Percentiles rank a stretch among this genome's conserved stretches.
Conservation (phyloP, 2,888 invertebrate genomes). For the Petrophora chlorosata region DNA sequence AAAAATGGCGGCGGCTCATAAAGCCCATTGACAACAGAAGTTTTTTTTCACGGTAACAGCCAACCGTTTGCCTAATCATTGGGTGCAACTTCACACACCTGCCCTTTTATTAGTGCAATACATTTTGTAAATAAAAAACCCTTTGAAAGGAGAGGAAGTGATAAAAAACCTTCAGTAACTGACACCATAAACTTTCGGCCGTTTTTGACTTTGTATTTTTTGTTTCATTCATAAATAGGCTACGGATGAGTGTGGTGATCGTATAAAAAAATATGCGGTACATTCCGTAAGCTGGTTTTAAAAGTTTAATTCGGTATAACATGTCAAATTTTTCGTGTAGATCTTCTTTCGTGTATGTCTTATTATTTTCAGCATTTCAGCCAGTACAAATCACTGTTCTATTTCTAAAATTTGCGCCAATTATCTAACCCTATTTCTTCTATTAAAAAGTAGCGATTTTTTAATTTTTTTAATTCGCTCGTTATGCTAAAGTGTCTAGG, state of each 20-base stretch:
- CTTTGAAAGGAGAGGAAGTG: constrained; percentile 72
- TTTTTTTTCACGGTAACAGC: constrained; percentile 27
- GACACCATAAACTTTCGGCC: constrained; percentile 57
- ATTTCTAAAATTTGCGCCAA: no score
- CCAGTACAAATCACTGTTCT: no score
- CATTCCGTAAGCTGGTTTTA: no score
- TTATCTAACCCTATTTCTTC: no score
- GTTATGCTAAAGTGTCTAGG: no score
- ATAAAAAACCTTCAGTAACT: constrained; percentile 66
- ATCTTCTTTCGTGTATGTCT: no score
- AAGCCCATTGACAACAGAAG: constrained; percentile 31
- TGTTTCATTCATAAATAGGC: constrained; percentile 64
- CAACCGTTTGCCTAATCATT: constrained; percentile 73
- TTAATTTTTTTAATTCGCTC: no score
- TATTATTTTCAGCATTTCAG: no score
- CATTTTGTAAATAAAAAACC: constrained; percentile 52
- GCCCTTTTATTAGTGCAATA: constrained; percentile 73
- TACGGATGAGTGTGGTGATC: constrained; percentile 21
- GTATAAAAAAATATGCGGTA: background rate
- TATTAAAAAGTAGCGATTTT: no score
- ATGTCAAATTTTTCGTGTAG: no score
- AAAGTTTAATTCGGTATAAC: no score
- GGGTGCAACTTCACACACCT: constrained; percentile 73
- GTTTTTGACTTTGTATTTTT: constrained; percentile 56
- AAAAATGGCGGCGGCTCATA: constrained; percentile 34